These are phyloP conservation scores for Sicus ferrugineus DNA, from an alignment of 2,888 invertebrate species.

Conservation along the genomic window DNA sequence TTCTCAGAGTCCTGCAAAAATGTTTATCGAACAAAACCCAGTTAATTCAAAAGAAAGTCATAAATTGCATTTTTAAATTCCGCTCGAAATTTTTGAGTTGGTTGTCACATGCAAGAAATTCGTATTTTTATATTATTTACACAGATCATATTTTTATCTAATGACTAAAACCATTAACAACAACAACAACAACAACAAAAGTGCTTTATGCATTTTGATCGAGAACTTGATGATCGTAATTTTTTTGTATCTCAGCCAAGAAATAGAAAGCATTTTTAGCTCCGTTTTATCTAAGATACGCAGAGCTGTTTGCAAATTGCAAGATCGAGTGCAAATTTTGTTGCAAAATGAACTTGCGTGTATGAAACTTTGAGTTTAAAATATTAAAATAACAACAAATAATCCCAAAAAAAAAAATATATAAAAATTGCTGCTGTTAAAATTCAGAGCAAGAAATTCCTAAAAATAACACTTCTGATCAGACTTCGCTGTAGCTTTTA, in stretches of 20 bases:
- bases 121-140: neutral
- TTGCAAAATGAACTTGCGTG: neutral
- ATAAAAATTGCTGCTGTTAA: no score
- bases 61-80: neutral
- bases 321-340: neutral
- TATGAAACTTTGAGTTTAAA: no score
- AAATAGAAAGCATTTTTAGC: neutral
- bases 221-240: slow-evolving; percentile 13
- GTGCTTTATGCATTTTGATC: slow-evolving; percentile 1
- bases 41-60: neutral
- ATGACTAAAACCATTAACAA: neutral
- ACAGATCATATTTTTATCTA: neutral
- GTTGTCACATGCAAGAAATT: no score
- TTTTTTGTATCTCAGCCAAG: slow-evolving; percentile 4
- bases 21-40: no score
- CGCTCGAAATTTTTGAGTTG: no score
- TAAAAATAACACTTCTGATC: no score
- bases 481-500: no score
- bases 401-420: no score
- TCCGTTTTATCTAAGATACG: neutral
- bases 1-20: no score
- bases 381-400: no score
- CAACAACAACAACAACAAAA: neutral
- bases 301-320: neutral
- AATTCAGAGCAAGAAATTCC: no score